phyloP scores from a whole-genome alignment of 2,888 invertebrate species.

The Perithous albicinctus region DNA sequence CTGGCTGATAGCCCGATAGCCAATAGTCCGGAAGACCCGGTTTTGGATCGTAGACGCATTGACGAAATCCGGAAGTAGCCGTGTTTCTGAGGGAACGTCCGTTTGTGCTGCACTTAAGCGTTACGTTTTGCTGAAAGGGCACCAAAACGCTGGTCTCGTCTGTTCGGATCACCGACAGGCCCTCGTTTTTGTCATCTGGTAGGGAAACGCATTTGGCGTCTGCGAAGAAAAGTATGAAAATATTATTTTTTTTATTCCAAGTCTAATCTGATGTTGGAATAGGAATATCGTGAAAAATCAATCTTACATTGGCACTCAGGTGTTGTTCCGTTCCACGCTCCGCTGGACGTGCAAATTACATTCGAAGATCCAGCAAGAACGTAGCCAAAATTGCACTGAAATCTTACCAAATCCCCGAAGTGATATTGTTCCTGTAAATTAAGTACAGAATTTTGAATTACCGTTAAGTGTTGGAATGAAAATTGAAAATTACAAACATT shows the following conservation, averaged over 20 bases:
- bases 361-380: constrained; percentile 95
- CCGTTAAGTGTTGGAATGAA: not conserved
- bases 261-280: too few species aligned
- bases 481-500: constrained; percentile 4
- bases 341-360: constrained; percentile 94
- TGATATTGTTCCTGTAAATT: constrained; percentile 89
- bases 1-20: constrained; percentile 94
- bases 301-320: constrained; percentile 97
- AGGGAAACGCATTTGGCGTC: constrained; percentile 96
- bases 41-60: constrained; percentile 98
- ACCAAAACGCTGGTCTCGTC: constrained; percentile 94
- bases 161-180: constrained; percentile 91
- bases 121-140: constrained; percentile 96
- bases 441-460: not conserved
- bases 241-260: not conserved
- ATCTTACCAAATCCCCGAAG: constrained; percentile 95
- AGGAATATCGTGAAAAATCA: not conserved
- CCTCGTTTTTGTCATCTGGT: constrained; percentile 95
- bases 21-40: constrained; percentile 95
- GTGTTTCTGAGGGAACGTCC: constrained; percentile 93
- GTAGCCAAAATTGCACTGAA: constrained; percentile 98
- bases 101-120: constrained; percentile 91
- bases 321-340: constrained; percentile 96
- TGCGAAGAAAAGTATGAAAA: constrained; percentile 80
- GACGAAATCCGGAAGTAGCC: constrained; percentile 93